Conservation (phyloP, 2,888 invertebrate species). For the Schizotus pectinicornis region DNA sequence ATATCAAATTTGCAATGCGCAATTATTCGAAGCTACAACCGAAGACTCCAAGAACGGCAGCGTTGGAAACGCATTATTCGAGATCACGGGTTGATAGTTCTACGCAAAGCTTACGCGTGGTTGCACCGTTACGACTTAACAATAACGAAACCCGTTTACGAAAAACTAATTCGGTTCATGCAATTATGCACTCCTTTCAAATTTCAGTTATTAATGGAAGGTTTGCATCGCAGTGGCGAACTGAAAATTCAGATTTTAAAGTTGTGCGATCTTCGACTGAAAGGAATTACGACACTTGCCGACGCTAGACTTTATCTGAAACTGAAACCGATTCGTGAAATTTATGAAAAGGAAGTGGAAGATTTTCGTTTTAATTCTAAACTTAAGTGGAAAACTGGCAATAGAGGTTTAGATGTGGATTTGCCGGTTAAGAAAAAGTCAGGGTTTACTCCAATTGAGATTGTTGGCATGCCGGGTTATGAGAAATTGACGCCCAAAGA, state of each 20-base stretch:
- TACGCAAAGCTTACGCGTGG: slow-evolving; percentile 73
- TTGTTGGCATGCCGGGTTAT: slow-evolving; percentile 78
- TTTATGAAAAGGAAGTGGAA: slow-evolving; percentile 62
- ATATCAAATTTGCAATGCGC: slow-evolving; percentile 72
- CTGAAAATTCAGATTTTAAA: slow-evolving; percentile 66
- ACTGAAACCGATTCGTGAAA: slow-evolving; percentile 67
- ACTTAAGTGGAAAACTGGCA: slow-evolving; percentile 47
- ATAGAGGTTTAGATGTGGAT: slow-evolving; percentile 29
- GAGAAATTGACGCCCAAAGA: slow-evolving; percentile 74
- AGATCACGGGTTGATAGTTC: slow-evolving; percentile 79
- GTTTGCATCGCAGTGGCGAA: slow-evolving; percentile 73
- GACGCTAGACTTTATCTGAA: slow-evolving; percentile 70
- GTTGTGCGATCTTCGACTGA: slow-evolving; percentile 70
- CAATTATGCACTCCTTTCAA: slow-evolving; percentile 71
- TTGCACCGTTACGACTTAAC: slow-evolving; percentile 73
- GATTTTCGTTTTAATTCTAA: slow-evolving; percentile 50
- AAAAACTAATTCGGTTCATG: slow-evolving; percentile 74
- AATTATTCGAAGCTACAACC: slow-evolving; percentile 76
- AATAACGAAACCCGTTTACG: slow-evolving; percentile 63
- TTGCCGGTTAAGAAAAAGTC: slow-evolving; percentile 36
- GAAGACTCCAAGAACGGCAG: slow-evolving; percentile 74
- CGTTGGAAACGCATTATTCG: slow-evolving; percentile 76
- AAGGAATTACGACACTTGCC: slow-evolving; percentile 72
- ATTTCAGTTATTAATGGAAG: slow-evolving; percentile 80
- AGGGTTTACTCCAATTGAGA: slow-evolving; percentile 66